Base-by-base conservation (phyloP, 23 tunicate species). In the Oikopleura dioica region DNA sequence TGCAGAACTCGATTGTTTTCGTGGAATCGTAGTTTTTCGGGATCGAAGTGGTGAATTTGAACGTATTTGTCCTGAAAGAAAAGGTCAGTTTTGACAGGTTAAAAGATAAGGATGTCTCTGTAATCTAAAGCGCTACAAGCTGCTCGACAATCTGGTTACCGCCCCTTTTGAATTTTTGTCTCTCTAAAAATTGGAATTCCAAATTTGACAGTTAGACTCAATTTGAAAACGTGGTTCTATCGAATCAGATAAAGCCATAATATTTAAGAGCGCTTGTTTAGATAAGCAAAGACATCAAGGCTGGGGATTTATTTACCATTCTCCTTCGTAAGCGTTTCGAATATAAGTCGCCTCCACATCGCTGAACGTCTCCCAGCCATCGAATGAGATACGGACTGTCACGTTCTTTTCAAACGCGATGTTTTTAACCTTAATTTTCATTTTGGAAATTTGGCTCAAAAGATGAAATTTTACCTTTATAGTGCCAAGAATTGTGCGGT, bases 351-450 rank as follows among this genome's bases (percentile, higher is more conserved):
- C 29, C 68, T 31, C 59, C 4, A 35, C 16, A 34, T 85, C 92
- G 5, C 34, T 26, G 37, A 28, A 68, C 2, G 85, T 36, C 69
- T 1, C 29, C 95, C 95, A 88, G 51, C 79, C 55, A 51, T 88
- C 88, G 76, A 58, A 78, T 4, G 95, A 80, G 21, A 88, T 69
- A 2, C 95, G 81, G n/a, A 88, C 77, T 0, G 38, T 26, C 28
- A 88, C 88, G 36, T 67, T 75, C 69, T 88, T 88, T 28, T 88
- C 81, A 77, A 59, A 88, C 21, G 82, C 77, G n/a, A 88, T 44
- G 78, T 88, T 88, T 83, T 81, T 84, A 35, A 84, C 89, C 76
- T 88, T 83, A 0, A 88, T 80, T 5, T 81, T 78, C 16, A 9
- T 44, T 44, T 44, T 44, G 9, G 55, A 44, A 9, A 16, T 44